Base-by-base conservation (phyloP, 1,140 invertebrate species). In the Bicyclus anynana region DNA sequence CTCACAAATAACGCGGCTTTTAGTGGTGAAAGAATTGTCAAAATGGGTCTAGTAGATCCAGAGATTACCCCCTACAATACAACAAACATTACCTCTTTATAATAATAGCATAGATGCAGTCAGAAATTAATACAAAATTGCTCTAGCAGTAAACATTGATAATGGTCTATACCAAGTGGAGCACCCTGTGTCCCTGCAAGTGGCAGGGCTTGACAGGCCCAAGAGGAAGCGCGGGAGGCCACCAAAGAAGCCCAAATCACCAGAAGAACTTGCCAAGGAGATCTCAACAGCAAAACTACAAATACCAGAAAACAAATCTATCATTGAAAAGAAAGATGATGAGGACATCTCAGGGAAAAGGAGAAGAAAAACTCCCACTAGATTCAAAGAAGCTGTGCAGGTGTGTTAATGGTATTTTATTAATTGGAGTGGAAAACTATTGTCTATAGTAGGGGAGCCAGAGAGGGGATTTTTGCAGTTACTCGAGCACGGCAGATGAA, bases 141-240 rank as follows among this genome's bases (percentile, higher is more conserved):
- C 33, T 35, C 6, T 17, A 5, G 9, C 61, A 85, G 82, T 84
- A 20, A 80, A 80, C 40, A 79, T 74, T 14, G 75, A 66, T 21
- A 56, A 74, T 76, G 75, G 72, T n/a, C 68, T 80, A 0, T 82
- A 82, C 42, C 77, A 78, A 53, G 65, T 73, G 5, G 85, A 89
- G 49, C 89, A 90, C 62, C 77, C 80, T 2, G 76, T 87, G 17
- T 64, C 82, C 1, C 65, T 90, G 1, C 76, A 82, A 89, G 91
- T 92, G 52, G 91, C 92, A 65, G 93, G 93, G 0, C 77, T 93
- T 35, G 91, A 91, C 29, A 93, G 91, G 66, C 93, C 93, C 2
- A 91, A 90, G 74, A 81, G 91, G 55, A 95, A 94, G 82, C 80
- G 93, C 48, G 94, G 94, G 5, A 83, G 94, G 51, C 94, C 93